These are phyloP conservation scores for Gymnothorax javanicus DNA, from an alignment of 2,797 vertebrate species.

Conservation along the genomic window DNA sequence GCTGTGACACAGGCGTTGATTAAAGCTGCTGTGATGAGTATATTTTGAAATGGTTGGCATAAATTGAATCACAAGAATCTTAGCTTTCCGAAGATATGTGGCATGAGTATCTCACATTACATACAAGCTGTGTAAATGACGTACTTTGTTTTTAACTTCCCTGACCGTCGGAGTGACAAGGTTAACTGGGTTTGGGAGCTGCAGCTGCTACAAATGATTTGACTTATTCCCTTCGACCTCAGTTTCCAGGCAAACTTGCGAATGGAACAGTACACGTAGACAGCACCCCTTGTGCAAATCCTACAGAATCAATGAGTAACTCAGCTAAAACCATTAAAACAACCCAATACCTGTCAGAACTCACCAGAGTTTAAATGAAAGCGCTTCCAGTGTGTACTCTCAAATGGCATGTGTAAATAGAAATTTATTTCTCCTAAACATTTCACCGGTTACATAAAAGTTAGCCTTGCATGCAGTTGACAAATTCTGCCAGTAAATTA, in stretches of 20 bases:
- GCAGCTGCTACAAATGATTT: not conserved
- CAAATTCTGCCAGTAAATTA: not conserved
- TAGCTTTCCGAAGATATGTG: no score
- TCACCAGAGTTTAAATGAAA: not conserved
- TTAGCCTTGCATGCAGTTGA: not conserved
- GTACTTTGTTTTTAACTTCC: no score
- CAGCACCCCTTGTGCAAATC: slow-evolving; percentile 10
- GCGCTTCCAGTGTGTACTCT: not conserved
- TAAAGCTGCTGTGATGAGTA: no score
- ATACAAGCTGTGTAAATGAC: no score
- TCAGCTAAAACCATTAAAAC: slow-evolving; percentile 4
- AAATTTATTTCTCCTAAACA: not conserved
- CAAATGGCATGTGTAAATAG: not conserved
- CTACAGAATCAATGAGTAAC: slow-evolving; percentile 12
- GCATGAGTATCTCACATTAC: no score
- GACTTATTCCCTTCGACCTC: not conserved
- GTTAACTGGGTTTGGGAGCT: not conserved
- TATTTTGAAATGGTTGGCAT: no score
- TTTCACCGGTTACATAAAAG: not conserved
- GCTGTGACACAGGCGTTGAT: no score
- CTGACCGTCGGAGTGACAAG: no score
- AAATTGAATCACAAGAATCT: no score
- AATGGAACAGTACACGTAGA: not conserved
- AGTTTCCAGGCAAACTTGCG: slow-evolving; percentile 14
- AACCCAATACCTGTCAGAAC: not conserved